Evolutionary conservation across 2,113 vertebrate species (phyloP).

Genomic region (Dolichallabes microphthalmus): DNA sequence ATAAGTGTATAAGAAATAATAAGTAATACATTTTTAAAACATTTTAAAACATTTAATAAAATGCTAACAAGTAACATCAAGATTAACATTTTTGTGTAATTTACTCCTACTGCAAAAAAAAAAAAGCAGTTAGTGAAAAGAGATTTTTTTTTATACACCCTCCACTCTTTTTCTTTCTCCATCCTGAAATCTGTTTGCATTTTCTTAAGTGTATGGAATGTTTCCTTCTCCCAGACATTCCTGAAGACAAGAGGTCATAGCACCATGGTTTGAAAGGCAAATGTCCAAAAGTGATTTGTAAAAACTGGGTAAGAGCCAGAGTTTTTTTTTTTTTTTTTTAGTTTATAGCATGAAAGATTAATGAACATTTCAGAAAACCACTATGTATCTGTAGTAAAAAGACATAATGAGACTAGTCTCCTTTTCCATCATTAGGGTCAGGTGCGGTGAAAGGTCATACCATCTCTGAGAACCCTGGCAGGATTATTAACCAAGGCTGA

Average conservation of each 20-base stretch:
- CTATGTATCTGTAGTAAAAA: conserved; percentile 10
- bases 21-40: neutral
- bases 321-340: conserved; percentile 4
- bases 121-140: neutral
- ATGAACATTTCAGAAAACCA: conserved; percentile 19
- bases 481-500: conserved; percentile 9
- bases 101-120: neutral
- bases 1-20: neutral
- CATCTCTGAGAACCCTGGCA: neutral
- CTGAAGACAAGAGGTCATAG: conserved; percentile 23
- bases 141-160: neutral
- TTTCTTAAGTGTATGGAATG: conserved; percentile 6
- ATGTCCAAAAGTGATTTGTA: conserved; percentile 9
- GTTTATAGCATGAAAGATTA: conserved; percentile 41
- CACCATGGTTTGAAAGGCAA: conserved; percentile 30
- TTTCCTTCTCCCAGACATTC: conserved; percentile 9
- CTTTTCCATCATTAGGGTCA: conserved; percentile 24
- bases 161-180: neutral
- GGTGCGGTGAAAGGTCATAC: conserved; percentile 1
- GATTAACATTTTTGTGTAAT: neutral
- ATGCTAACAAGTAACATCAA: neutral
- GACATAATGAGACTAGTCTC: conserved; percentile 15
- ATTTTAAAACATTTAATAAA: too few relatives aligned
- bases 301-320: conserved; percentile 16
- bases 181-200: neutral